Evolutionary conservation across 1,140 invertebrate species (phyloP).

Genomic region (Cotesia typhae): DNA sequence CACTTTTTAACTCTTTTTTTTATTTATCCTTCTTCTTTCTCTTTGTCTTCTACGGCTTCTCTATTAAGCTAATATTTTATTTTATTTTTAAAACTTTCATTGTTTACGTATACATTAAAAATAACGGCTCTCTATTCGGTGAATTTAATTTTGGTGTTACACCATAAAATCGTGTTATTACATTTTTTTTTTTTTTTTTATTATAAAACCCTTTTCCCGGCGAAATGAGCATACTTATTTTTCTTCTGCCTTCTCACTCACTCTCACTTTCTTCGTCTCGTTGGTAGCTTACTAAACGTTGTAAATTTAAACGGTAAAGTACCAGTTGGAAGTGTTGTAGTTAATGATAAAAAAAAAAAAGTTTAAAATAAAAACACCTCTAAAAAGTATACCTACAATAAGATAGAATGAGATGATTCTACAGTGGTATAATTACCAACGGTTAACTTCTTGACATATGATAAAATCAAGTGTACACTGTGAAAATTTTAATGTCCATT

Average conservation of each 20-base stretch:
- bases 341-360: too few relatives aligned
- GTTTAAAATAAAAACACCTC: too few relatives aligned
- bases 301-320: conserved; percentile 27
- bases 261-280: too few relatives aligned
- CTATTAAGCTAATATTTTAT: background rate
- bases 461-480: too few relatives aligned
- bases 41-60: background rate
- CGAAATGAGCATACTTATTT: conserved; percentile 26
- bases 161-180: conserved; percentile 36
- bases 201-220: conserved; percentile 2
- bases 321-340: too few relatives aligned
- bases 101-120: background rate
- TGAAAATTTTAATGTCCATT: too few relatives aligned
- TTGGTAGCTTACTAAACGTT: conserved; percentile 27
- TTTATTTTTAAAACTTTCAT: background rate
- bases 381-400: too few relatives aligned
- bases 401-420: too few relatives aligned
- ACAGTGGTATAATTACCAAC: too few relatives aligned
- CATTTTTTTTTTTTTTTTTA: conserved; percentile 20
- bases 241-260: background rate
- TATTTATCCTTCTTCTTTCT: conserved; percentile 9
- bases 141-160: conserved; percentile 32
- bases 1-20: background rate
- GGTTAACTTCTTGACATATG: too few relatives aligned
- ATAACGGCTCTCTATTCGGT: background rate